Conservation (phyloP, 2,888 invertebrate species). For the Patella pellucida region DNA sequence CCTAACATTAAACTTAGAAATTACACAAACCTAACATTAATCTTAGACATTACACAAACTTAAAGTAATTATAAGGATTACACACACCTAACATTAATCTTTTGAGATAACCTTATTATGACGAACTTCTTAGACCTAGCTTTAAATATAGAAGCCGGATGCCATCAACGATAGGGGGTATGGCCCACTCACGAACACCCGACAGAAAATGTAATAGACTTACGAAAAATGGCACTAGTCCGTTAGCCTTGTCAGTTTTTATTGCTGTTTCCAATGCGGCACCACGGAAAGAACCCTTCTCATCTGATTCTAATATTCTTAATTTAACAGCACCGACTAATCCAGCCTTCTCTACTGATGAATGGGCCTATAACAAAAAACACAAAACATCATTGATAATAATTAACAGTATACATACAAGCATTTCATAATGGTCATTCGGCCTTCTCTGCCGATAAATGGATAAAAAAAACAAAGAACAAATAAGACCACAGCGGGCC, state of each 20-base stretch:
- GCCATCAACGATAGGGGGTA: too few relatives aligned
- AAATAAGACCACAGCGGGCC: too few relatives aligned
- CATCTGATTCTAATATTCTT: constrained; percentile 57
- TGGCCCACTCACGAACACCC: too few relatives aligned
- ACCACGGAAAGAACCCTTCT: constrained; percentile 52
- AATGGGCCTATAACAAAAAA: constrained; percentile 67
- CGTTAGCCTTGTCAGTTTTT: constrained; percentile 59
- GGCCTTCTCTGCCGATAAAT: neutral
- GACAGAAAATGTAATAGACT: constrained; percentile 28
- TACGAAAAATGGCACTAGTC: constrained; percentile 70
- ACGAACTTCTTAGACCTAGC: too few relatives aligned
- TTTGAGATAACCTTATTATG: too few relatives aligned
- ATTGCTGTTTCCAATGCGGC: constrained; percentile 56
- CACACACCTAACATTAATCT: too few relatives aligned
- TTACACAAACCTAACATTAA: too few relatives aligned
- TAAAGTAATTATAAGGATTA: too few relatives aligned
- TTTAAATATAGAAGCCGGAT: too few relatives aligned
- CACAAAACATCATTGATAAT: neutral
- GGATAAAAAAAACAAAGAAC: too few relatives aligned
- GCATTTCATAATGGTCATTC: neutral
- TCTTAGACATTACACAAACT: too few relatives aligned
- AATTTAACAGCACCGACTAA: constrained; percentile 63
- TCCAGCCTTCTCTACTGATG: constrained; percentile 68
- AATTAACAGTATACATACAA: neutral
- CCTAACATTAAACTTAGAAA: too few relatives aligned